These are phyloP conservation scores for Celastrina argiolus DNA, from an alignment of 2,888 invertebrate species.

Conservation along the genomic window DNA sequence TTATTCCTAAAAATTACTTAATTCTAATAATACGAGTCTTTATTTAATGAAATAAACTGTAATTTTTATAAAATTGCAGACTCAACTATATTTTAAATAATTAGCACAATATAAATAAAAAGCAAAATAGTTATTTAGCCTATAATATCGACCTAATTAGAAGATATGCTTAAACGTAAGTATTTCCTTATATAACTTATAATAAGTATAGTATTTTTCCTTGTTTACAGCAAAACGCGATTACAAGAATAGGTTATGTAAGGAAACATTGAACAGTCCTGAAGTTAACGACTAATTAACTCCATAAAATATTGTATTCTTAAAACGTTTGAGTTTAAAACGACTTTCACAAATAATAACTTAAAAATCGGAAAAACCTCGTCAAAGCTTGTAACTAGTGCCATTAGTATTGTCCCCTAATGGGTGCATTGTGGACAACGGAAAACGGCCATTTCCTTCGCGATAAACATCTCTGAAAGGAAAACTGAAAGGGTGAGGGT, in stretches of 20 bases:
- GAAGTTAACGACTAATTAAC: background rate
- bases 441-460: slow-evolving; percentile 76
- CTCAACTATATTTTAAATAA: no score
- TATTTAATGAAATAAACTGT: no score
- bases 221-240: background rate
- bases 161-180: background rate
- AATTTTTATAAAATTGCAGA: no score
- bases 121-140: no score
- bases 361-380: slow-evolving; percentile 29
- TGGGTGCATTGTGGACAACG: slow-evolving; percentile 71
- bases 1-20: background rate
- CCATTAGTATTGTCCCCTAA: slow-evolving; percentile 73
- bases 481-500: slow-evolving; percentile 68
- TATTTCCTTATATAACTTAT: background rate
- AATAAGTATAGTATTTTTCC: background rate
- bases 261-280: background rate
- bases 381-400: slow-evolving; percentile 44
- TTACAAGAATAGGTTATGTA: background rate
- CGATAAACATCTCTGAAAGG: slow-evolving; percentile 75
- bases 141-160: background rate
- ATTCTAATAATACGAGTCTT: no score
- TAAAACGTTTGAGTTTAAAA: background rate
- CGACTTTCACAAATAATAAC: slow-evolving; percentile 24
- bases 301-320: background rate
- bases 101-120: no score